Evolutionary conservation across 2,797 vertebrate genomes (phyloP).

Genomic region (Chiroxiphia lanceolata): DNA sequence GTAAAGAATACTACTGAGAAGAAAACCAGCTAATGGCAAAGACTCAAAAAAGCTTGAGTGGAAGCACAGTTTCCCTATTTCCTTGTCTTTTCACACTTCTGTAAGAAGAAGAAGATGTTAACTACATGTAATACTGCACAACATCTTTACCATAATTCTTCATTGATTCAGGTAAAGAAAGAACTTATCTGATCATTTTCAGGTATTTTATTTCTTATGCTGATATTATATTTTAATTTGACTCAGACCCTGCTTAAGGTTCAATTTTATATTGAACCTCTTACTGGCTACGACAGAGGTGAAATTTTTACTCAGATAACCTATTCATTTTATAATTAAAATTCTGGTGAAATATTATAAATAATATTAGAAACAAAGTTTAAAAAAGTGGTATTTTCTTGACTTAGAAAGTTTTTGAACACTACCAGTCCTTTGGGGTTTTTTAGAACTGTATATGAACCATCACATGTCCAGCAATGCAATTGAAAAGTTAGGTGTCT

Average conservation of each 20-base stretch:
- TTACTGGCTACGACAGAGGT: not conserved
- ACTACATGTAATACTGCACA: not conserved
- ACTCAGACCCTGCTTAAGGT: not conserved
- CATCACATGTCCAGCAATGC: not conserved
- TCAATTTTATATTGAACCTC: not conserved
- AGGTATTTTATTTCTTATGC: not conserved
- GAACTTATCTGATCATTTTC: not conserved
- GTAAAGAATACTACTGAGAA: not conserved
- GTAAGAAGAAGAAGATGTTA: not conserved
- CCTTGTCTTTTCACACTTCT: not conserved
- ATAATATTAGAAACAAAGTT: not conserved
- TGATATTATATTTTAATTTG: not conserved
- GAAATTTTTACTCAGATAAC: not conserved
- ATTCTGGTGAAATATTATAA: not conserved
- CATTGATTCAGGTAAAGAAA: not conserved
- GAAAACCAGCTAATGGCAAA: not conserved
- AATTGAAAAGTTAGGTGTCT: not conserved
- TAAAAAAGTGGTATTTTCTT: not conserved
- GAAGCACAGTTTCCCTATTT: not conserved
- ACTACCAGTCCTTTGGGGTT: fast-evolving
- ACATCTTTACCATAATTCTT: not conserved
- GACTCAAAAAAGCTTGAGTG: not conserved
- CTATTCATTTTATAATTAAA: not conserved
- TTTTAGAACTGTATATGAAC: not conserved
- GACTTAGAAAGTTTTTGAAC: not conserved